phyloP scores from a whole-genome alignment of 2,113 vertebrate genomes.

The Martes martes region DNA sequence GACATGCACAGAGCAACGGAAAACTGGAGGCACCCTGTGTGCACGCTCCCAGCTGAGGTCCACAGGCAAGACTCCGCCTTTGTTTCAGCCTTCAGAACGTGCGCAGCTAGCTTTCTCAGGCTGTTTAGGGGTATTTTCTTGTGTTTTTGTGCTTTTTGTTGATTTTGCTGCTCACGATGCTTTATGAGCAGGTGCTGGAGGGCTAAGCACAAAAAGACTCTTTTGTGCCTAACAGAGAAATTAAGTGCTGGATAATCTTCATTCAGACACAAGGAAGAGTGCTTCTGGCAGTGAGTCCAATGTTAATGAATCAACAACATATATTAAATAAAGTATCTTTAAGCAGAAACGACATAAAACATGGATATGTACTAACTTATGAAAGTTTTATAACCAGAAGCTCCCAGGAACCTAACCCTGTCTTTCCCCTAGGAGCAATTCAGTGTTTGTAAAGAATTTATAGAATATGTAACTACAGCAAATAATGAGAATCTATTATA shows the following conservation, averaged over 20 bases:
- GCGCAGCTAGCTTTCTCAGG: neutral
- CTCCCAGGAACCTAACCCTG: neutral
- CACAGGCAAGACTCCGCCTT: neutral
- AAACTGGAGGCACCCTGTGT: neutral
- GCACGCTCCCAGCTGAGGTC: neutral
- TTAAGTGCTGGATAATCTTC: neutral
- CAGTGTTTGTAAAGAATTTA: neutral
- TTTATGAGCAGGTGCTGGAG: neutral
- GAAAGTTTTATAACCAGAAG: neutral
- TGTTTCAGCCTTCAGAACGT: neutral
- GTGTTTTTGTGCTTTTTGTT: neutral
- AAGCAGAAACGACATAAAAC: neutral
- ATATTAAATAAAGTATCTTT: neutral
- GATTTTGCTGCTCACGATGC: neutral
- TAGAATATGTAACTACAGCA: neutral
- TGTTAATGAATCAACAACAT: neutral
- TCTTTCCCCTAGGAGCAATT: neutral
- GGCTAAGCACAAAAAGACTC: neutral
- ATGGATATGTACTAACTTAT: neutral
- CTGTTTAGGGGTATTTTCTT: neutral
- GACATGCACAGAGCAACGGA: neutral
- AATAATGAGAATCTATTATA: neutral
- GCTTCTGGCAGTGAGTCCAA: neutral
- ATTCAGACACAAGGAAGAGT: neutral
- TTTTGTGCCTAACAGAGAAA: neutral